Conservation (phyloP, 2,113 vertebrate genomes). For the Oophaga pumilio region DNA sequence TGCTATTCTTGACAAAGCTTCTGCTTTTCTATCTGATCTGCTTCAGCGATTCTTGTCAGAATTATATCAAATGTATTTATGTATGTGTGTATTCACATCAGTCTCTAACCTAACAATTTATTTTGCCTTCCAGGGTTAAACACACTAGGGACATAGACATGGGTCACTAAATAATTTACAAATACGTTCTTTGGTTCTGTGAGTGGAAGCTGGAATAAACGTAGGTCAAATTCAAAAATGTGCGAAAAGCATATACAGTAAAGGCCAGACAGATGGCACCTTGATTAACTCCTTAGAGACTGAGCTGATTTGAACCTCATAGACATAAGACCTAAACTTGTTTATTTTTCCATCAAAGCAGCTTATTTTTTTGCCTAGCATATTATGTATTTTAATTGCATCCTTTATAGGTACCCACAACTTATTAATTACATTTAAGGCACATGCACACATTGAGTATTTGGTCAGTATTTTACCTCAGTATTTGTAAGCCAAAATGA, state of each 20-base stretch:
- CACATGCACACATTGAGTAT: too few relatives aligned
- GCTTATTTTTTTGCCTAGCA: too few relatives aligned
- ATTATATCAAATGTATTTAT: neutral
- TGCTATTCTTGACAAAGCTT: neutral
- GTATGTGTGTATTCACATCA: slow-evolving; percentile 3
- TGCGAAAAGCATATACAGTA: neutral
- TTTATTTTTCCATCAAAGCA: too few relatives aligned
- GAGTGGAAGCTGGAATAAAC: neutral
- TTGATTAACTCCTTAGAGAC: neutral
- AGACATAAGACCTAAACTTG: too few relatives aligned
- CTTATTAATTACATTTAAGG: too few relatives aligned
- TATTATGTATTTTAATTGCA: too few relatives aligned
- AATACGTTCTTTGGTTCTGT: neutral
- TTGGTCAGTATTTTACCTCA: too few relatives aligned
- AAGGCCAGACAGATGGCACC: neutral
- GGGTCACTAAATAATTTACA: neutral
- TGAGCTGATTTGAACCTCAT: too few relatives aligned
- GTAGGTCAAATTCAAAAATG: neutral
- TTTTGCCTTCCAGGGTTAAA: neutral
- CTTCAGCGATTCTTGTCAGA: neutral
- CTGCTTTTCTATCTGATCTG: neutral
- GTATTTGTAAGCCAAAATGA: too few relatives aligned
- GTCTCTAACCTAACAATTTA: neutral
- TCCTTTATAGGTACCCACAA: too few relatives aligned
- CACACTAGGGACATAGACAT: neutral